Conservation (phyloP, 53 echinoderm and acorn worm genomes). For the Paracentrotus lividus region DNA sequence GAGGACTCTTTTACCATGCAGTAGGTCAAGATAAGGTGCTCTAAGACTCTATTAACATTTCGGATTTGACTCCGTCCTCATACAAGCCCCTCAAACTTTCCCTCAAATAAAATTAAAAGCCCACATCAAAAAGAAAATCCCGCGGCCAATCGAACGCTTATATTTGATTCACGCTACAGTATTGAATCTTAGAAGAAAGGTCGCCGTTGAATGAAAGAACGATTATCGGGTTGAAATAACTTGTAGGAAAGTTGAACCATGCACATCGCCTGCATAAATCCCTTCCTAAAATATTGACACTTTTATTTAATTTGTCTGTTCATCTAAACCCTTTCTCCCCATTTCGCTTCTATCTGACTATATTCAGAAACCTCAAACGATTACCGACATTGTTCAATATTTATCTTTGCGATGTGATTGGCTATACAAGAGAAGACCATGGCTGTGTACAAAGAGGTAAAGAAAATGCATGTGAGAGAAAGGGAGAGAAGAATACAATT, state of each 20-base stretch:
- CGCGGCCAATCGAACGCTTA: constrained; percentile 21
- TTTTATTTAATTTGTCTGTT: constrained; percentile 62
- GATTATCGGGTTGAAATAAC: constrained; percentile 65
- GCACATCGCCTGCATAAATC: constrained; percentile 25
- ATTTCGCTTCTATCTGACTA: constrained; percentile 17
- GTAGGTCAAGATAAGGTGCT: neutral
- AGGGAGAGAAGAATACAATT: neutral
- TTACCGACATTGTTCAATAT: constrained; percentile 37
- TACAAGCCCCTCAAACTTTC: constrained; percentile 18
- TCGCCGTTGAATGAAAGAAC: constrained; percentile 9
- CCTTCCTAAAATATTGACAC: constrained; percentile 66
- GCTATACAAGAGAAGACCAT: neutral
- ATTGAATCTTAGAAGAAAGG: neutral
- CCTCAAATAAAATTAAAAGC: constrained; percentile 30
- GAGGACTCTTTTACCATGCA: too few species aligned
- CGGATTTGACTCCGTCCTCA: constrained; percentile 30
- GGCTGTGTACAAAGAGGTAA: neutral
- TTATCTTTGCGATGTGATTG: constrained; percentile 48
- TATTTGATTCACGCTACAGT: constrained; percentile 22
- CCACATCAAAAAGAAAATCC: neutral
- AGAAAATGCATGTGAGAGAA: neutral
- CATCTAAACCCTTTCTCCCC: constrained; percentile 32
- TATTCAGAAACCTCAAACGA: constrained; percentile 42
- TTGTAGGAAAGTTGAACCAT: constrained; percentile 58
- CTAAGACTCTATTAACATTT: constrained; percentile 46